Evolutionary conservation across 2,888 invertebrate species (phyloP).

Genomic region (Oxytorus armatus): DNA sequence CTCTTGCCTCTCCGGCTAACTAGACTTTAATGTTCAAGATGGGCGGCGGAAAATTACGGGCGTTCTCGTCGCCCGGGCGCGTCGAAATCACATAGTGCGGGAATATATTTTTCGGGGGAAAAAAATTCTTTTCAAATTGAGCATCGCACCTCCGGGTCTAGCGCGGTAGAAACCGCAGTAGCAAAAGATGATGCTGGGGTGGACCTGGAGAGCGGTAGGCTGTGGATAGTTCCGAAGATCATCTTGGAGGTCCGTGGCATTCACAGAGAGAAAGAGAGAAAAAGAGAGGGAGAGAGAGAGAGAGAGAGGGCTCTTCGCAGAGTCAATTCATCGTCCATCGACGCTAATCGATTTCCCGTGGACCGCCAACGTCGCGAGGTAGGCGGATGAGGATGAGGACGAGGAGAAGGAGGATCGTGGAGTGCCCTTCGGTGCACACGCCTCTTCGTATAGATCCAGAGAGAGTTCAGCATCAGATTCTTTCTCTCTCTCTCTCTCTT

Average conservation of each 20-base stretch:
- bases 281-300: slow-evolving; percentile 3
- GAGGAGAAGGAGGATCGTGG: slow-evolving; percentile 29
- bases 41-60: slow-evolving; percentile 73
- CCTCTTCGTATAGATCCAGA: slow-evolving; percentile 16
- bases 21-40: slow-evolving; percentile 76
- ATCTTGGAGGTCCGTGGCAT: slow-evolving; percentile 34
- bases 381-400: slow-evolving; percentile 52
- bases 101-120: slow-evolving; percentile 17
- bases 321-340: slow-evolving; percentile 65
- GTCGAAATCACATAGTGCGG: slow-evolving; percentile 47
- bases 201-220: neutral
- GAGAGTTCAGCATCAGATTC: neutral
- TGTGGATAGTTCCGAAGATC: slow-evolving; percentile 15
- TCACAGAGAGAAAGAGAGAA: too few species aligned
- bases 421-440: slow-evolving; percentile 56
- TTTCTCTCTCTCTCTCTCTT: neutral
- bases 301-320: slow-evolving; percentile 21
- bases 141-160: slow-evolving; percentile 36
- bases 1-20: slow-evolving; percentile 69
- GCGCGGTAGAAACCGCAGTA: slow-evolving; percentile 39
- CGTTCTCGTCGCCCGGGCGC: slow-evolving; percentile 53
- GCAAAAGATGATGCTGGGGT: neutral
- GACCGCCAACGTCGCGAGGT: slow-evolving; percentile 69
- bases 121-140: slow-evolving; percentile 53
- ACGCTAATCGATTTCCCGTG: slow-evolving; percentile 68